Base-by-base conservation (phyloP, 2,797 vertebrate genomes). In the Gymnodraco acuticeps region DNA sequence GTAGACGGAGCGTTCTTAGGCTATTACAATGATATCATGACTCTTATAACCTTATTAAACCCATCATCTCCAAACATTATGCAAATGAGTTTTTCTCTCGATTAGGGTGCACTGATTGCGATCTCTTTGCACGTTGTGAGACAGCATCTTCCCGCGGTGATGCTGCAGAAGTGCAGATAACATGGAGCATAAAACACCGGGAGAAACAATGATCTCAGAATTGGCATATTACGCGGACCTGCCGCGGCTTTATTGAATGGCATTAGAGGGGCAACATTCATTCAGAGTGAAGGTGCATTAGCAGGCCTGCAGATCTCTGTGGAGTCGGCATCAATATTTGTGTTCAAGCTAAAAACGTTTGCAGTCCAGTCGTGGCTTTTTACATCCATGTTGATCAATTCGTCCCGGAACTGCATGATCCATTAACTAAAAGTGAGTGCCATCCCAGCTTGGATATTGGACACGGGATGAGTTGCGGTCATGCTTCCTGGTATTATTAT, bases 91-190 rank as follows among this genome's bases (percentile, higher is more conserved):
- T 87, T 8, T 64, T 60, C 52, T 83, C 59, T 54, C 53, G 62
- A 63, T 78, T 55, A 59, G 33, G 62, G 64, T 73, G 69, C 81
- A 62, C 86, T 68, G 74, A 38, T 65, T 78, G 77, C 78, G 1
- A 56, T 74, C 62, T 61, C 43, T 38, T 42, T 16, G 65, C 78
- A 41, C 69, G 64, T 54, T 77, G 80, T 79, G 80, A 83, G 67
- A 19, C 67, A 73, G 76, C 84, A 69, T 84, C 76, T 74, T 58
- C 31, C 64, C 73, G 80, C 60, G 68, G 81, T 75, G 84, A 88
- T 81, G 87, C 83, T 89, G 90, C 88, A 87, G 79, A 87, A 85
- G 77, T 76, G 84, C 78, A 74, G 82, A 58, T 59, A 45, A 5
- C 58, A 68, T 51, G 64, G 73, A 70, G 65, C 67, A 48, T 17